These are phyloP conservation scores for Trachelus troglodyta DNA, from an alignment of 2,888 invertebrate genomes.

Conservation along the genomic window DNA sequence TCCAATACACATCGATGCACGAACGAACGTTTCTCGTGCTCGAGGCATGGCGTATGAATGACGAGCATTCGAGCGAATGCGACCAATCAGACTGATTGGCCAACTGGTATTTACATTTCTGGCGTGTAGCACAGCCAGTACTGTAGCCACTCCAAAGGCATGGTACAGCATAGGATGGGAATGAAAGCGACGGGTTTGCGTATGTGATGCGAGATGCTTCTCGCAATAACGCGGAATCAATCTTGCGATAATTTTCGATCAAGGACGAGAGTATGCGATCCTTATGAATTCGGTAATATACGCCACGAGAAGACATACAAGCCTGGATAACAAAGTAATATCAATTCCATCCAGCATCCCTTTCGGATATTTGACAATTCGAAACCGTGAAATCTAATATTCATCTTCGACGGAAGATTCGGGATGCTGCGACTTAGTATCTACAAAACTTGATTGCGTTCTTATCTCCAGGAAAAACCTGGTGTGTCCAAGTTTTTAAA, in stretches of 20 bases:
- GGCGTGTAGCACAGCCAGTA: slow-evolving; percentile 25
- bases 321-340: neutral
- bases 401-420: neutral
- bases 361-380: too few relatives aligned
- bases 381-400: neutral
- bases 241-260: neutral
- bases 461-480: slow-evolving; percentile 27
- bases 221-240: neutral
- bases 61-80: slow-evolving; percentile 61
- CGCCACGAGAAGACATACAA: neutral
- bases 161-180: neutral
- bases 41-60: slow-evolving; percentile 43
- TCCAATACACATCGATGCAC: neutral
- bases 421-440: neutral
- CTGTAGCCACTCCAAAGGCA: slow-evolving; percentile 1
- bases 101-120: slow-evolving; percentile 62
- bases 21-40: neutral
- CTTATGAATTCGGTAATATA: neutral
- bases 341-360: too few relatives aligned
- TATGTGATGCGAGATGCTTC: neutral
- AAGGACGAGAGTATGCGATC: too few relatives aligned
- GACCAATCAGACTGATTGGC: slow-evolving; percentile 66
- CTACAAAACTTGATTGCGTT: slow-evolving; percentile 32
- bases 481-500: neutral
- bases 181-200: neutral